phyloP scores from a whole-genome alignment of 2,797 vertebrate genomes.

The Aphelocoma californica region DNA sequence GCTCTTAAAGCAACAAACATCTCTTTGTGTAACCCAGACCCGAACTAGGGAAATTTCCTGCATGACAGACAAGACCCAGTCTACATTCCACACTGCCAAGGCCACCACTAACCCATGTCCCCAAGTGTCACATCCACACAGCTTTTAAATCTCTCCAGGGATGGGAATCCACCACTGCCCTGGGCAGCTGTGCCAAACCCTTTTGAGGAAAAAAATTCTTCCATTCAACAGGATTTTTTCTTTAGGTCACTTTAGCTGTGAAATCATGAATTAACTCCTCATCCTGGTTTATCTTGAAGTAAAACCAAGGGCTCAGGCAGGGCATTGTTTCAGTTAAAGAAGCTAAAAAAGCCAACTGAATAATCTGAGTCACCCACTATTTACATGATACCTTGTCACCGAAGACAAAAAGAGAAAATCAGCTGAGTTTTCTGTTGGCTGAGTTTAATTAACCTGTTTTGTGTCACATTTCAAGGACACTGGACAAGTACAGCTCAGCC shows the following conservation, averaged over 20 bases:
- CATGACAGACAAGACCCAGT: not conserved
- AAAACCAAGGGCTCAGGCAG: not conserved
- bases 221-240: not conserved
- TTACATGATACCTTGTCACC: fast-evolving
- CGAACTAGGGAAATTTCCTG: not conserved
- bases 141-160: not conserved
- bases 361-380: not conserved
- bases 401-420: not conserved
- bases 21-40: not conserved
- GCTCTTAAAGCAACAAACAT: not conserved
- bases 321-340: not conserved
- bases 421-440: not conserved
- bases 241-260: not conserved
- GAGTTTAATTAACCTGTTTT: not conserved
- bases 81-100: not conserved
- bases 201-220: not conserved
- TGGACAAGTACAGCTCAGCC: not conserved
- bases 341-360: not conserved
- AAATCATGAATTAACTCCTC: not conserved
- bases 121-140: not conserved
- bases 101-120: not conserved
- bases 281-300: not conserved
- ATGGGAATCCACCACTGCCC: not conserved
- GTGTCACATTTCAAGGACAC: not conserved
- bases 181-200: not conserved